phyloP scores from a whole-genome alignment of 2,888 invertebrate species.

The Cheilosia variabilis region DNA sequence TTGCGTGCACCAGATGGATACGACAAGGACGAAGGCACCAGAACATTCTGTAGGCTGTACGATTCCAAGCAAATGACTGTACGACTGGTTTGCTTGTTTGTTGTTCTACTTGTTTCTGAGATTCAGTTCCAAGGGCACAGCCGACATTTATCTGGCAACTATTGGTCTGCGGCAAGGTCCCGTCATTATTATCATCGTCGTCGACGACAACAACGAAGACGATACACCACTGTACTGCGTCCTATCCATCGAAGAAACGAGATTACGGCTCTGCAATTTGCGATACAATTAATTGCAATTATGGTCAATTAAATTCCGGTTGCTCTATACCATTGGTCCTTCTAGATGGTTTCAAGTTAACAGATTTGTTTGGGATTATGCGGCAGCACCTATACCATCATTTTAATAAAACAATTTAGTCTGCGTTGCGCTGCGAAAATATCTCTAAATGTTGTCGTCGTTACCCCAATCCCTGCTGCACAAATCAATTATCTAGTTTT shows the following conservation, averaged over 20 bases:
- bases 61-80: not conserved
- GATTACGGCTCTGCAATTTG: conserved; percentile 71
- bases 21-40: conserved; percentile 36
- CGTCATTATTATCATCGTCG: conserved; percentile 5
- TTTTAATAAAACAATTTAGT: conserved; percentile 30
- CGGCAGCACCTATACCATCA: conserved; percentile 22
- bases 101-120: conserved; percentile 65
- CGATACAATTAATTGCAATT: conserved; percentile 77
- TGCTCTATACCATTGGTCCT: conserved; percentile 39
- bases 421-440: conserved; percentile 11
- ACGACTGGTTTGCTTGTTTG: conserved; percentile 53
- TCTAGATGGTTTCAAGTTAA: conserved; percentile 28
- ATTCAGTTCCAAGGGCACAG: conserved; percentile 69
- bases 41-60: conserved; percentile 20
- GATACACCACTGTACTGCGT: conserved; percentile 10
- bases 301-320: conserved; percentile 77
- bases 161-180: conserved; percentile 25
- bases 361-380: conserved; percentile 64
- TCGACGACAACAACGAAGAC: conserved; percentile 24
- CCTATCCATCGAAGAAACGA: conserved; percentile 45
- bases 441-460: conserved; percentile 31
- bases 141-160: conserved; percentile 53
- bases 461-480: conserved; percentile 16
- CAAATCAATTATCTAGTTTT: conserved; percentile 71
- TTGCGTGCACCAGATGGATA: conserved; percentile 36